These are phyloP conservation scores for Melanerpes formicivorus DNA, from an alignment of 2,113 vertebrate species.

Conservation along the genomic window DNA sequence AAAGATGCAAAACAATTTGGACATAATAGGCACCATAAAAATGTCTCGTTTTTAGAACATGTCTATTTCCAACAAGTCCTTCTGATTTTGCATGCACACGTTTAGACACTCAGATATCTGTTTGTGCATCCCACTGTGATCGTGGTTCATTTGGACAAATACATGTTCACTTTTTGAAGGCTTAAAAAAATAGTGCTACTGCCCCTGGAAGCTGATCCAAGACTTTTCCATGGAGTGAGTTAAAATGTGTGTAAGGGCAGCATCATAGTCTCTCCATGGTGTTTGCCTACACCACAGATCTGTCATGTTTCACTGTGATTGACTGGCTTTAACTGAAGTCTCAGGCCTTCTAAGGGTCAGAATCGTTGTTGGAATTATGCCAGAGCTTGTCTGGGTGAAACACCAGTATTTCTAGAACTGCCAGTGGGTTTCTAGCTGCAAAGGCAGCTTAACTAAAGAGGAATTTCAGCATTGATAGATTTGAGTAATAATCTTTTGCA, in stretches of 20 bases:
- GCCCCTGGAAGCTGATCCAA: background rate
- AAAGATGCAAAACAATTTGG: constrained; percentile 62
- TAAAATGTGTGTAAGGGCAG: background rate
- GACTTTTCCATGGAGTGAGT: background rate
- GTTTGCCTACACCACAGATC: constrained; percentile 8
- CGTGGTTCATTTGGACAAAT: background rate
- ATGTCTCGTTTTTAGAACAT: background rate
- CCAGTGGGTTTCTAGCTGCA: constrained; percentile 25
- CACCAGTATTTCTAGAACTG: constrained; percentile 1
- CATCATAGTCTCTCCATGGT: background rate
- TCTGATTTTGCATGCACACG: background rate
- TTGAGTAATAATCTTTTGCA: constrained; percentile 36
- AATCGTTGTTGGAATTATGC: constrained; percentile 2
- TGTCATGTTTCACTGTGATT: constrained; percentile 6
- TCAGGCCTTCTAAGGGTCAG: background rate
- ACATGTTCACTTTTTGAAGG: background rate
- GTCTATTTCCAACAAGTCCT: background rate
- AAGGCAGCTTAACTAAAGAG: constrained; percentile 38
- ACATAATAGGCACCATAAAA: constrained; percentile 46
- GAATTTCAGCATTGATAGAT: constrained; percentile 30
- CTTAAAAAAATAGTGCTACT: background rate
- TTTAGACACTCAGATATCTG: background rate
- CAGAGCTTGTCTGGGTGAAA: constrained; percentile 9
- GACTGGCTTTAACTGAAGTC: background rate
- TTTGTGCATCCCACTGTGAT: background rate